Evolutionary conservation across 92 coral and sea anemone genomes (phyloP), one percentile per base, ranked within the genome.

Genomic region (Zoanthus solanderi): DNA sequence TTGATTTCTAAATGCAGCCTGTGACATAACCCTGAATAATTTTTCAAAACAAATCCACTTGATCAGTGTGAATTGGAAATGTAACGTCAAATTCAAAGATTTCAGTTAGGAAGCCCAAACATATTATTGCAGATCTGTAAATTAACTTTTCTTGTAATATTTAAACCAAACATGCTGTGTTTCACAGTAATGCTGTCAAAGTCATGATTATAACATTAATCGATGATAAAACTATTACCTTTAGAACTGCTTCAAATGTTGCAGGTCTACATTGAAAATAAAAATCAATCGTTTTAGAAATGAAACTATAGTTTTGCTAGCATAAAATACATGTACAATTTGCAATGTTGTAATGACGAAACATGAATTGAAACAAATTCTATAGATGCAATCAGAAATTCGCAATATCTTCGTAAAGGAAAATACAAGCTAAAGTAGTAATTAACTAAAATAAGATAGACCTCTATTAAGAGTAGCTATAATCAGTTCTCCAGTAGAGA

Each of bases 191-290:
- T 37, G 42, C 4, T 37, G 42, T 37, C 42, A 37, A 37, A 37
- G 42, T 37, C 42, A 37, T 37, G 42, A 37, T 37, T 37, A 37
- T 37, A 37, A 37, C 2, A 37, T 37, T 37, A 37, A 37, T 37
- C 42, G 4, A 2, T 37, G 42, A 50, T 50, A 7, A 11, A 7
- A 11, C 9, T 50, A 84, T 16, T 67, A 94, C 98, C 98, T 96
- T 94, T 15, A 92, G 80, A 50, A 96, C 96, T 73, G 98, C 96
- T 76, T 91, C 93, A 95, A 94, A 96, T 68, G 98, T 96, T 48
- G 94, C 94, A 72, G 98, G 96, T 77, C 98, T 96, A 53, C 58
- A 78, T 58, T 28, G 32, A 48, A 90, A 69, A 82, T 23, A 71
- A 57, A 42, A 90, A 72, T 42, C 58, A 53, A 53, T 4, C 58